Evolutionary conservation across 2,113 vertebrate species (phyloP), one percentile per base, ranked within the genome.

Genomic region (Elephas maximus): DNA sequence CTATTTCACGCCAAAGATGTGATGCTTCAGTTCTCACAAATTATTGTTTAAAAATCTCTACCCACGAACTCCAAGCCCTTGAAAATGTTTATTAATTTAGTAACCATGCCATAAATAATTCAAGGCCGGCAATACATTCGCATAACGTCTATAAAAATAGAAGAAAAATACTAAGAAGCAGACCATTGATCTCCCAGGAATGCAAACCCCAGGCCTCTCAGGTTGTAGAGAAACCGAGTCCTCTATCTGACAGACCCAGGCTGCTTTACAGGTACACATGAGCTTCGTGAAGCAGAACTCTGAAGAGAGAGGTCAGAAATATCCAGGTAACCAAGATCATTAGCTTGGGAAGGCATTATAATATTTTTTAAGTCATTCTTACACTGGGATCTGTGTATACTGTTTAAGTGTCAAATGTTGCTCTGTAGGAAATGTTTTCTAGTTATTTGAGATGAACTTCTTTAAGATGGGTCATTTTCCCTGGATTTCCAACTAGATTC

Each of bases 71-170:
- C 57, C 51, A 93, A 83, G 77, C 23, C 73, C 62, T 87, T 67
- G 37, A 89, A 84, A 88, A 88, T 85, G 71, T 92, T 81, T 80
- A 74, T 76, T 79, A 86, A 90, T 92, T 96, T 86, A 78, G 62
- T 60, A 71, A 96, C 41, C 77, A 60, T 21, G 44, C 24, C 30
- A 80, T 57, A 77, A 84, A 88, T 48, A 89, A 82, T 37, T 51
- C 18, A 76, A 93, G 67, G 17, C 26, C 88, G 86, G 78, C 53
- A 51, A 45, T 45, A 67, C 7, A 44, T 63, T 65, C 63, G 28
- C 44, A 62, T 37, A 81, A 26, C 71, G 65, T 91, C 78, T 57
- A 26, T 93, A 79, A 73, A 79, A 87, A 76, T 62, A 33, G 21
- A 21, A 91, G 93, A 57, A 45, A 88, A 57, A 78, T 48, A 74